phyloP scores from a whole-genome alignment of 2,888 invertebrate genomes.

The Drosophila melanosoma region DNA sequence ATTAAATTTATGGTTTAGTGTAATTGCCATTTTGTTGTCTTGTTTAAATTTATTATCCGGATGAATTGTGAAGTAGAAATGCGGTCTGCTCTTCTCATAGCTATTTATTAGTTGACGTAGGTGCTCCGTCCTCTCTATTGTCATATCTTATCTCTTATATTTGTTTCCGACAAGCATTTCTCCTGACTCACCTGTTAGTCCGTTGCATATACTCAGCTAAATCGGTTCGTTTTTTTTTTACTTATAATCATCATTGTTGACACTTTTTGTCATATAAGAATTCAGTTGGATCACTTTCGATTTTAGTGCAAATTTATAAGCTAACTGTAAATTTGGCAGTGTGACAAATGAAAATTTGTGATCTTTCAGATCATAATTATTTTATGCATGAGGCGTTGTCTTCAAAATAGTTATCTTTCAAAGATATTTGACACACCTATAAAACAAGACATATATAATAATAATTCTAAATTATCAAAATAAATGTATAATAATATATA shows the following conservation, averaged over 20 bases:
- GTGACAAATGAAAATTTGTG: background rate
- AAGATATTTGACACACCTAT: too few relatives aligned
- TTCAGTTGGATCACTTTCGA: background rate
- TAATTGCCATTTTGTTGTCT: background rate
- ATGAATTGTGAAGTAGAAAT: conserved; percentile 2
- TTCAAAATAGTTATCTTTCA: background rate
- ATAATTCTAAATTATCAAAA: background rate
- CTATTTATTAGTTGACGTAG: background rate
- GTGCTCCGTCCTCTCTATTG: background rate
- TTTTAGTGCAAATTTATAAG: background rate
- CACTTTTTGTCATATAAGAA: background rate
- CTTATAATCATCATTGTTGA: background rate
- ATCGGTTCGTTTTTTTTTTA: conserved; percentile 19
- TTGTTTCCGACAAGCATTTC: background rate
- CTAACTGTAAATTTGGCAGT: background rate
- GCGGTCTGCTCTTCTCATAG: conserved; percentile 22
- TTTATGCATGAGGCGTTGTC: background rate
- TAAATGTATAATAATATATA: too few relatives aligned
- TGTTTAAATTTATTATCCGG: background rate
- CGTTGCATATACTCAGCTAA: conserved; percentile 8
- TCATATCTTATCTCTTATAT: conserved; percentile 34
- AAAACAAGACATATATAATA: background rate
- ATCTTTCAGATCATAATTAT: background rate
- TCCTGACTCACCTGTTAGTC: conserved; percentile 42
- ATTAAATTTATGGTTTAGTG: background rate